These are phyloP conservation scores for Acanthurus leucopareius DNA, from an alignment of 2,797 vertebrate genomes.

Conservation along the genomic window DNA sequence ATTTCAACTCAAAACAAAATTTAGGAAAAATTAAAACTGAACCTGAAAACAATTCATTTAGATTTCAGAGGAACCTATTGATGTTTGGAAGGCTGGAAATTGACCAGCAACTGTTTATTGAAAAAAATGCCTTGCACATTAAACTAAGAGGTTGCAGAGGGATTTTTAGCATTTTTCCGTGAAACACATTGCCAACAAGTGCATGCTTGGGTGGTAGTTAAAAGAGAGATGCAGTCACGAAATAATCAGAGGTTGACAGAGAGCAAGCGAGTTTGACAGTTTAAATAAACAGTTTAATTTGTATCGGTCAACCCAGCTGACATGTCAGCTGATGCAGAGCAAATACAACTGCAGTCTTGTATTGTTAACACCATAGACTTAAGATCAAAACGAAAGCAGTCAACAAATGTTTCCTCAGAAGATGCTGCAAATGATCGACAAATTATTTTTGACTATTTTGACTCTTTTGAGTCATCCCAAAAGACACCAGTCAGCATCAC, in stretches of 20 bases:
- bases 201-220: conserved; percentile 41
- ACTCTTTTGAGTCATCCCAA: too few relatives aligned
- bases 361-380: not conserved
- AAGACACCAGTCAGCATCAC: too few relatives aligned
- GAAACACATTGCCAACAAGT: conserved; percentile 25
- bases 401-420: conserved; percentile 5
- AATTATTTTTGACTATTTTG: not conserved
- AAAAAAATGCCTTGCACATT: too few relatives aligned
- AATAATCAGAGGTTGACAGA: conserved; percentile 44
- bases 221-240: conserved; percentile 42
- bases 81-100: too few relatives aligned
- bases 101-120: too few relatives aligned
- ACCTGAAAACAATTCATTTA: too few relatives aligned
- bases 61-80: too few relatives aligned
- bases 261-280: conserved; percentile 51
- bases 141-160: too few relatives aligned
- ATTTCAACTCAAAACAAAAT: too few relatives aligned
- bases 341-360: not conserved
- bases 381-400: not conserved
- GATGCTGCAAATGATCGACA: conserved; percentile 3
- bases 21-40: too few relatives aligned
- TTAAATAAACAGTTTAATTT: conserved; percentile 61
- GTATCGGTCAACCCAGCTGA: conserved; percentile 11
- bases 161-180: too few relatives aligned
- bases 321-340: conserved; percentile 2